phyloP scores from a whole-genome alignment of 2,888 invertebrate species.

The Venustoraphidia nigricollis region DNA sequence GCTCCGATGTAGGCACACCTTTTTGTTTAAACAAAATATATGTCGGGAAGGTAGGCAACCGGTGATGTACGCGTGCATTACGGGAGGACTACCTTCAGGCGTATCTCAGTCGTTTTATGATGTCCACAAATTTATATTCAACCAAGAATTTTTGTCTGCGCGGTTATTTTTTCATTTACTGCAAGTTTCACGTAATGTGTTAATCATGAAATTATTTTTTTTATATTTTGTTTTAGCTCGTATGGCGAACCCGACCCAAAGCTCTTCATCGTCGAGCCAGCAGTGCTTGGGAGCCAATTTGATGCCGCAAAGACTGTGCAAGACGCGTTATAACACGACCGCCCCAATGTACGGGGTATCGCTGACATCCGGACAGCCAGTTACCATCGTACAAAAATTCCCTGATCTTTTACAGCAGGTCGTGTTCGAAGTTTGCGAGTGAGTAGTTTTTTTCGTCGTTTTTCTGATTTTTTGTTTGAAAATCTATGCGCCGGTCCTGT shows the following conservation, averaged over 20 bases:
- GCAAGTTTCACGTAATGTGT: too few species aligned
- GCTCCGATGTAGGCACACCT: too few species aligned
- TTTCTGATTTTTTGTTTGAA: not conserved
- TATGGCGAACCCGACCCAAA: constrained; percentile 24
- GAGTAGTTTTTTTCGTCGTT: constrained; percentile 1
- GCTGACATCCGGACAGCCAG: constrained; percentile 79
- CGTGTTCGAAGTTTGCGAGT: constrained; percentile 59
- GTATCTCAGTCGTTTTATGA: too few species aligned
- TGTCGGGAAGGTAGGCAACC: too few species aligned
- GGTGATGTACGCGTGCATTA: too few species aligned
- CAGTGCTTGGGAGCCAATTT: constrained; percentile 33
- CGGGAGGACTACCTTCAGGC: too few species aligned
- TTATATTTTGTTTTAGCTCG: constrained; percentile 15
- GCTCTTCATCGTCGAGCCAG: constrained; percentile 19
- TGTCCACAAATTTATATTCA: too few species aligned
- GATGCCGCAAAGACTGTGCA: constrained; percentile 64
- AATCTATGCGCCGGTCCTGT: too few species aligned
- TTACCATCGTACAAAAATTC: constrained; percentile 87
- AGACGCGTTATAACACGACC: constrained; percentile 82
- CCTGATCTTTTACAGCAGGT: constrained; percentile 85
- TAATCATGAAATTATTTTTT: too few species aligned
- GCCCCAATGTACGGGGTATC: constrained; percentile 93
- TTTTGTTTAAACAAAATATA: too few species aligned
- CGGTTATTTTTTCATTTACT: too few species aligned
- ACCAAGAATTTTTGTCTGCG: too few species aligned